Conservation (phyloP, 1,140 invertebrate species). For the Pinna nobilis region DNA sequence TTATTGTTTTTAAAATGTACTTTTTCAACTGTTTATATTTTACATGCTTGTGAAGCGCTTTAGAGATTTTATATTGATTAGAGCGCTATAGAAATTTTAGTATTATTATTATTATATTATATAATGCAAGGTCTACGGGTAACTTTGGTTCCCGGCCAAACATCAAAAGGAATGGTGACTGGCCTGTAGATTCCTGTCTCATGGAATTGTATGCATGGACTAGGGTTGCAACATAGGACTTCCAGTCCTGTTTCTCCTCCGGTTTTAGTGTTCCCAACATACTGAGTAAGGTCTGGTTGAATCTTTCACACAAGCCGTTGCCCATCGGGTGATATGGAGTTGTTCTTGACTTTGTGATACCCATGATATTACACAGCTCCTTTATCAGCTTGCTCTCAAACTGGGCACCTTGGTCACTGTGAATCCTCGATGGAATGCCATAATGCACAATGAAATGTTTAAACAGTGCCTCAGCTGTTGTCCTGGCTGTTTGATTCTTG, state of each 20-base stretch:
- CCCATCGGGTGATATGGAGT: conserved; percentile 3
- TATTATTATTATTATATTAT: too few species aligned
- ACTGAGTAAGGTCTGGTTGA: background rate
- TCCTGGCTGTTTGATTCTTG: background rate
- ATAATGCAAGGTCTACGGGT: background rate
- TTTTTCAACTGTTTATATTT: too few species aligned
- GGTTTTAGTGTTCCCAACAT: background rate
- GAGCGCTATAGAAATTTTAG: too few species aligned
- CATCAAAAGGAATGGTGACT: background rate
- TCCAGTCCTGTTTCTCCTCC: background rate
- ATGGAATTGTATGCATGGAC: background rate
- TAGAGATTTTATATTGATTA: too few species aligned
- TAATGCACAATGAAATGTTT: conserved; percentile 6
- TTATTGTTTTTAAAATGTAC: too few species aligned
- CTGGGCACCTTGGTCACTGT: background rate
- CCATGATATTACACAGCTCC: background rate
- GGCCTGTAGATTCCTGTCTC: background rate
- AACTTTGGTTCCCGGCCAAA: background rate
- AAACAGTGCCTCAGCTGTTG: background rate
- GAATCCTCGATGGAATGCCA: conserved; percentile 7
- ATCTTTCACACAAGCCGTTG: conserved; percentile 4
- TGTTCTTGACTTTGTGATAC: background rate
- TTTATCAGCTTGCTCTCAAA: conserved; percentile 4
- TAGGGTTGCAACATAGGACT: background rate
- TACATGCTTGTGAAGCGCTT: too few species aligned